Evolutionary conservation across 2,888 invertebrate genomes (phyloP).

Genomic region (Subacronicta megacephala): DNA sequence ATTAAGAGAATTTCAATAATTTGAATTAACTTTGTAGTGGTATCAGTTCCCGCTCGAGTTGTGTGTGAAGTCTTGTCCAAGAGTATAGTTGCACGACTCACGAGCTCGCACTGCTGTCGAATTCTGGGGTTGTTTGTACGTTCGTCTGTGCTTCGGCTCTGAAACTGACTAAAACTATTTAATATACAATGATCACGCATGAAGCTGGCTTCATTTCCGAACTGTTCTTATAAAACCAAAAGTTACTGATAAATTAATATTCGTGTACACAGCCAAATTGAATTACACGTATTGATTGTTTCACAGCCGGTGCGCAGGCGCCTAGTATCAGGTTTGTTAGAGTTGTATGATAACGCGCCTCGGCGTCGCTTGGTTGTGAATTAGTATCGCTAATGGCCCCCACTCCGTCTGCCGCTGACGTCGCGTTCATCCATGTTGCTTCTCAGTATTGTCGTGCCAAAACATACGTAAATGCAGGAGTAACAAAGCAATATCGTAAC

Average conservation of each 20-base stretch:
- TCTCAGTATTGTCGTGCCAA: slow-evolving; percentile 78
- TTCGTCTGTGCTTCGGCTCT: slow-evolving; percentile 14
- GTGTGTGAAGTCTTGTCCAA: neutral
- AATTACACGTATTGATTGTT: neutral
- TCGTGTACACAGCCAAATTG: neutral
- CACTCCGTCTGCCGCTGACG: slow-evolving; percentile 47
- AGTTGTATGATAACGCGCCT: slow-evolving; percentile 54
- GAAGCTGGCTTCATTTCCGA: slow-evolving; percentile 26
- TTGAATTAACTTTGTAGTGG: slow-evolving; percentile 15
- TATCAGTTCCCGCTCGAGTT: slow-evolving; percentile 3
- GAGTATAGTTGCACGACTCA: slow-evolving; percentile 68
- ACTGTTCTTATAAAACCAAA: neutral
- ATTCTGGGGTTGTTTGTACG: slow-evolving; percentile 22
- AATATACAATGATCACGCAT: neutral
- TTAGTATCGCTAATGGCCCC: slow-evolving; percentile 72
- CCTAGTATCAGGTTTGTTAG: slow-evolving; percentile 27
- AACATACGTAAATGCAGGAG: slow-evolving; percentile 65
- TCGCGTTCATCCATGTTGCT: slow-evolving; percentile 45
- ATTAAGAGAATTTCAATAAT: slow-evolving; percentile 13
- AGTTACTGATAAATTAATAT: neutral
- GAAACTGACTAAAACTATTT: neutral
- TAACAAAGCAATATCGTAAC: slow-evolving; percentile 76
- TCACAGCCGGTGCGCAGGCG: slow-evolving; percentile 17
- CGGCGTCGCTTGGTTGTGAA: slow-evolving; percentile 83
- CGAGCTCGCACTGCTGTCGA: slow-evolving; percentile 65